Conservation (phyloP, 2,797 vertebrate species). For the Thamnophis elegans region DNA sequence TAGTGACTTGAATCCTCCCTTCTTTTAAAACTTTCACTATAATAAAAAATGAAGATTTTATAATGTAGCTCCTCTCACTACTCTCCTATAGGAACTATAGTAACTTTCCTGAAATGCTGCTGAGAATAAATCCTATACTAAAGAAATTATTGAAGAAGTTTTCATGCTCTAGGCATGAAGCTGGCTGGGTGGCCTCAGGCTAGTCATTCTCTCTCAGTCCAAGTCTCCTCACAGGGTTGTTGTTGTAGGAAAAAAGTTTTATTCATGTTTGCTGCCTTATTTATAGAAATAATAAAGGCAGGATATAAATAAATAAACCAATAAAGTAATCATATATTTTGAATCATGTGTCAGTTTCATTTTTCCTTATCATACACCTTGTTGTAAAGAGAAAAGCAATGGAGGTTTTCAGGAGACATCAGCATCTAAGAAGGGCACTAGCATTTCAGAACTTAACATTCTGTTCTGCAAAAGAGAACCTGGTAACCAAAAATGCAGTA, state of each 20-base stretch:
- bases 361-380: not conserved
- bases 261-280: not conserved
- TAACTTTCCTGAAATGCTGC: not conserved
- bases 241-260: not conserved
- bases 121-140: not conserved
- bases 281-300: not conserved
- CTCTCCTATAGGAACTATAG: not conserved
- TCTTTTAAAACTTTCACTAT: not conserved
- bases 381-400: not conserved
- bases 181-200: not conserved
- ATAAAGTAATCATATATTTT: not conserved
- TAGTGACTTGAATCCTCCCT: not conserved
- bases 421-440: not conserved
- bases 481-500: not conserved
- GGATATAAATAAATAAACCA: not conserved
- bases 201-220: not conserved
- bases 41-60: not conserved
- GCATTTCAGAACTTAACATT: not conserved
- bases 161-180: not conserved
- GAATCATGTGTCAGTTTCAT: not conserved
- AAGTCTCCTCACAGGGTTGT: not conserved
- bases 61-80: not conserved
- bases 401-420: not conserved
- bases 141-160: not conserved
- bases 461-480: not conserved